These are phyloP conservation scores for Takifugu bimaculatus DNA, from an alignment of 2,113 vertebrate species.

Conservation along the genomic window DNA sequence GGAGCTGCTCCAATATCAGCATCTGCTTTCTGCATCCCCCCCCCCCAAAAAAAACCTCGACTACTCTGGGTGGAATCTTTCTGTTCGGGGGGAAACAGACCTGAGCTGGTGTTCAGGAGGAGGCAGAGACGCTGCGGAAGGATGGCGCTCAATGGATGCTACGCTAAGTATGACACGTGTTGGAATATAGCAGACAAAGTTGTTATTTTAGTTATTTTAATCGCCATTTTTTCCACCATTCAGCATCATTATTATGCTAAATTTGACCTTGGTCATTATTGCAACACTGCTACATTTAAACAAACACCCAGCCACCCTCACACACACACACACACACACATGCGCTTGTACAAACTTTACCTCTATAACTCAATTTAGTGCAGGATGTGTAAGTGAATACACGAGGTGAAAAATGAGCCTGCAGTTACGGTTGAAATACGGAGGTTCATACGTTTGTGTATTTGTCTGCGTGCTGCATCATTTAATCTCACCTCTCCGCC, in stretches of 20 bases:
- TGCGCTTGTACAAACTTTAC: slow-evolving; percentile 43
- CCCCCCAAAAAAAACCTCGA: slow-evolving; percentile 38
- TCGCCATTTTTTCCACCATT: neutral
- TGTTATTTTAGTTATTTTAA: too few species aligned
- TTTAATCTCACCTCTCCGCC: slow-evolving; percentile 65
- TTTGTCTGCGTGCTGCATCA: slow-evolving; percentile 67
- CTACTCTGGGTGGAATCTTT: slow-evolving; percentile 55
- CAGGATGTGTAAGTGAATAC: slow-evolving; percentile 60
- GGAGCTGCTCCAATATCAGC: slow-evolving; percentile 54
- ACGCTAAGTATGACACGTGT: too few species aligned
- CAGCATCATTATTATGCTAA: neutral
- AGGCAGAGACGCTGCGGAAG: too few species aligned
- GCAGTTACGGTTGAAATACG: slow-evolving; percentile 68
- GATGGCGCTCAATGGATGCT: too few species aligned
- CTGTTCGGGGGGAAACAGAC: slow-evolving; percentile 47
- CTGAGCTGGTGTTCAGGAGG: slow-evolving; percentile 27
- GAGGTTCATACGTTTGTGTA: slow-evolving; percentile 59
- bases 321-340: slow-evolving; percentile 5
- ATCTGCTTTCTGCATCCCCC: slow-evolving; percentile 68
- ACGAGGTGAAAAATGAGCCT: slow-evolving; percentile 67
- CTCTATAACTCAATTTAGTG: slow-evolving; percentile 63
- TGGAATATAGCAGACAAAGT: too few species aligned
- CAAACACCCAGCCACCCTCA: slow-evolving; percentile 7
- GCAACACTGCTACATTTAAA: too few species aligned
- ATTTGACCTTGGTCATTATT: too few species aligned